These are phyloP conservation scores for Origma solitaria DNA, from an alignment of 2,113 vertebrate genomes.

Conservation along the genomic window DNA sequence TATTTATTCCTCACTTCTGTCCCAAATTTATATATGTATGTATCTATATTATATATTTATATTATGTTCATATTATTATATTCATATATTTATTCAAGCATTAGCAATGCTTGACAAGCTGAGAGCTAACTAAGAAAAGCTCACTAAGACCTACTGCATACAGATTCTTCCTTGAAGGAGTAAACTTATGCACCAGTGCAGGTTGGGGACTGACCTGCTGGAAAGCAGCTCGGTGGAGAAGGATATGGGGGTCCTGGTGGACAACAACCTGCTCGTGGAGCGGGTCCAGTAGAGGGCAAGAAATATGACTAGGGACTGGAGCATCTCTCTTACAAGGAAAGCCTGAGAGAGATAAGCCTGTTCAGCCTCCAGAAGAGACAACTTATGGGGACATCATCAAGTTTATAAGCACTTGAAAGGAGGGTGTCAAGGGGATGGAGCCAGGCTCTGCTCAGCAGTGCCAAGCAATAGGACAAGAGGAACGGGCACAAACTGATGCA, in stretches of 20 bases:
- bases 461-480: neutral
- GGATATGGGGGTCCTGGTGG: neutral
- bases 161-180: neutral
- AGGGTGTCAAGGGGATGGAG: neutral
- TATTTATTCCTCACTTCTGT: neutral
- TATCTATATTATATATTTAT: neutral
- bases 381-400: neutral
- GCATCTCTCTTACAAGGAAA: neutral
- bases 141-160: neutral
- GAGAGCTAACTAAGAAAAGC: neutral
- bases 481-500: neutral
- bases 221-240: neutral
- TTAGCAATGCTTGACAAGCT: neutral
- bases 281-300: neutral
- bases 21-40: too few relatives aligned
- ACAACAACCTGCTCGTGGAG: neutral
- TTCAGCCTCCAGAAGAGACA: neutral
- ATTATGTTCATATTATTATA: neutral
- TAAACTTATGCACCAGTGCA: neutral
- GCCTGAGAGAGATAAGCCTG: neutral
- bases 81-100: neutral
- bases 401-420: neutral
- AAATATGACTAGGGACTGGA: neutral
- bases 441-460: neutral
- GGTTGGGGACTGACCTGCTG: neutral